Base-by-base conservation (phyloP, 2,888 invertebrate genomes). In the Euphydryas editha region DNA sequence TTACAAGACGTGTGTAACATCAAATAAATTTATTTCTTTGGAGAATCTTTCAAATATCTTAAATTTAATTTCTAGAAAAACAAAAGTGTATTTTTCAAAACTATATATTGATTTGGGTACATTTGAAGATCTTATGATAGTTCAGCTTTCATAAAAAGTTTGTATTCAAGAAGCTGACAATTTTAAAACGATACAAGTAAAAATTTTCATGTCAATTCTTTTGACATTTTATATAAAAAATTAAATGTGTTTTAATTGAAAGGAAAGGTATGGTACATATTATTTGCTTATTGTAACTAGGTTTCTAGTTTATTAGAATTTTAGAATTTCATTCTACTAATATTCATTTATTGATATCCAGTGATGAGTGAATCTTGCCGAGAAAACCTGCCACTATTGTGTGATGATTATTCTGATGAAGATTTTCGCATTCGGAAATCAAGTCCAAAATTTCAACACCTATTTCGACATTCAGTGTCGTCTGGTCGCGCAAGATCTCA, bases 301-400 rank as follows among this genome's bases (percentile, higher is more conserved):
- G n/a, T n/a, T n/a, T 24, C 24, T 2, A 4, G 17, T 56, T 37
- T n/a, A 44, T 0, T 10, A 37, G 18, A 37, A 37, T 56, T 10
- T 20, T 37, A 39, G 39, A 15, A 2, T 8, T 55, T 55, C 17
- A 37, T 18, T 0, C n/a, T 20, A 36, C 11, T 56, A 17, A 37
- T 18, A 17, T 56, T 44, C 15, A 44, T 44, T 20, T 13, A 0
- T 49, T 64, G 47, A 88, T 88, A 87, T 85, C 78, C 70, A 85
- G 88, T 79, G 72, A 92, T 92, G 91, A 86, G 78, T 85, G 83
- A 87, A 47, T 69, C 78, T 21, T 77, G 78, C 62, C 76, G 76
- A 70, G 92, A 92, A 69, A 83, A 90, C 67, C 84, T 78, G 59
- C 90, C 91, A 62, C 80, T 92, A 71, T 78, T 92, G 67, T 80